These are phyloP conservation scores for Orchesella flavescens DNA, from an alignment of 2,888 invertebrate species.

Conservation along the genomic window DNA sequence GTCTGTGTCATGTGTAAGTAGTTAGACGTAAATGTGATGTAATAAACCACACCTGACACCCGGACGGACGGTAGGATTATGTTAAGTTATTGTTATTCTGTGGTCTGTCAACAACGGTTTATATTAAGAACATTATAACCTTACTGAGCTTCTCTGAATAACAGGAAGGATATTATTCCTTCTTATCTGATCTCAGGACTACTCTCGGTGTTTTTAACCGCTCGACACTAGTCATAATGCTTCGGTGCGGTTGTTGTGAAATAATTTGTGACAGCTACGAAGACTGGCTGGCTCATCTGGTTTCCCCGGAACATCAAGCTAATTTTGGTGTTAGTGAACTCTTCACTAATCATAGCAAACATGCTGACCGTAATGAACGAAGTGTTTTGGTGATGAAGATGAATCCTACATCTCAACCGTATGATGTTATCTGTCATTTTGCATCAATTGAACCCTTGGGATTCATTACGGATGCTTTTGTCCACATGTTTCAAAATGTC, in stretches of 20 bases:
- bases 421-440: conserved; percentile 39
- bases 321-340: conserved; percentile 39
- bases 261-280: conserved; percentile 41
- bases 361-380: conserved; percentile 28
- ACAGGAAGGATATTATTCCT: too few relatives aligned
- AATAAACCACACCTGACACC: too few relatives aligned
- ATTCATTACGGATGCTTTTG: conserved; percentile 37
- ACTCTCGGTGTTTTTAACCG: too few relatives aligned
- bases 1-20: too few relatives aligned
- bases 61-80: too few relatives aligned
- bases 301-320: conserved; percentile 36
- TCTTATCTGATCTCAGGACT: too few relatives aligned
- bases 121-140: too few relatives aligned
- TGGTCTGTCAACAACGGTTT: neutral
- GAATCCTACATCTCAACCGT: conserved; percentile 37
- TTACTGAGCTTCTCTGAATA: too few relatives aligned
- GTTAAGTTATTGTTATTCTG: too few relatives aligned
- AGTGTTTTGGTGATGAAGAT: conserved; percentile 20
- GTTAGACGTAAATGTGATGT: too few relatives aligned
- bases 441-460: conserved; percentile 8
- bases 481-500: conserved; percentile 36
- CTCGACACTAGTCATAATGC: too few relatives aligned
- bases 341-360: conserved; percentile 12
- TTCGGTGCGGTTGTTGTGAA: conserved; percentile 47
- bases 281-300: conserved; percentile 47